These are phyloP conservation scores for Hippolais icterina DNA, from an alignment of 2,113 vertebrate species.

Conservation along the genomic window DNA sequence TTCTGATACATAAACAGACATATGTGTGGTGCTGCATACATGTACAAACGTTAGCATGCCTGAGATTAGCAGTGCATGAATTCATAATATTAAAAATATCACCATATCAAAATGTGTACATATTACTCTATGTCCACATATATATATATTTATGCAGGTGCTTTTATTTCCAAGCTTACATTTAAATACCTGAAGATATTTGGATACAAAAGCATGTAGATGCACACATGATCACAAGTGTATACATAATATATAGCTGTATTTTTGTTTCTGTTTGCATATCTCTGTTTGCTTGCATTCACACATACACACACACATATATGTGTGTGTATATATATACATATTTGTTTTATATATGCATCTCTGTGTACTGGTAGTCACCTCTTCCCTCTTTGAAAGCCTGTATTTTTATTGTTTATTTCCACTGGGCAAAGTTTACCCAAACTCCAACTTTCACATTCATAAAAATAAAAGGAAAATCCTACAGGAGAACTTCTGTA, in stretches of 20 bases:
- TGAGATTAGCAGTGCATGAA: background rate
- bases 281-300: background rate
- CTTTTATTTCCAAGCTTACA: background rate
- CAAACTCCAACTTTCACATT: background rate
- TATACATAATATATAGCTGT: background rate
- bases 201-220: background rate
- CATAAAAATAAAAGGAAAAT: background rate
- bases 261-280: background rate
- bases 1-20: background rate
- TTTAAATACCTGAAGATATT: background rate
- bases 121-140: background rate
- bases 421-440: background rate
- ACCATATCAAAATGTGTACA: background rate
- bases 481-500: background rate
- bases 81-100: background rate
- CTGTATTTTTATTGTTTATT: background rate
- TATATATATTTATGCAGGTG: background rate
- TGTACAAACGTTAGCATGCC: background rate
- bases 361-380: background rate
- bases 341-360: background rate
- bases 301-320: too few species aligned
- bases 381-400: background rate
- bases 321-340: background rate
- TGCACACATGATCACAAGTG: background rate
- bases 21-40: background rate